phyloP scores from a whole-genome alignment of 92 coral and sea anemone species.

The Phenganax subtilis region DNA sequence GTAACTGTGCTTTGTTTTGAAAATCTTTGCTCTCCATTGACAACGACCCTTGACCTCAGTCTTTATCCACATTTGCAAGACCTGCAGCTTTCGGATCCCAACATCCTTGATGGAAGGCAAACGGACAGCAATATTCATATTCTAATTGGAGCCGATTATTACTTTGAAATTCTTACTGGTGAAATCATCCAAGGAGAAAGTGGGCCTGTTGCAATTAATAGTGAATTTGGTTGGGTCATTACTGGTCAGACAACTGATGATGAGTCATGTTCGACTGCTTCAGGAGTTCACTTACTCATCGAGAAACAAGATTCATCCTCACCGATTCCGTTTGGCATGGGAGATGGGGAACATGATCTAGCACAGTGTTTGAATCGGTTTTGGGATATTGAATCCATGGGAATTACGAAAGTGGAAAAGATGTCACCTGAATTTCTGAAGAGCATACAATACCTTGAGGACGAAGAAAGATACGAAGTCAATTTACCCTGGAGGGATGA shows the following conservation, averaged over 20 bases:
- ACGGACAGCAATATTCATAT: not conserved
- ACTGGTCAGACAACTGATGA: conserved; percentile 53
- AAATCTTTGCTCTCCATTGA: not conserved
- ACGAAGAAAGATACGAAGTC: conserved; percentile 9
- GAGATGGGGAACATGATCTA: conserved; percentile 29
- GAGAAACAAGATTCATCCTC: conserved; percentile 16
- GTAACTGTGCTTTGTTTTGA: conserved; percentile 14
- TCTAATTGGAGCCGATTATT: not conserved
- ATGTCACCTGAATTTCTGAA: not conserved
- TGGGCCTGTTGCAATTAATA: not conserved
- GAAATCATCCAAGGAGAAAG: not conserved
- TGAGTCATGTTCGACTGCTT: conserved; percentile 11
- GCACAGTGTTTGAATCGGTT: conserved; percentile 35
- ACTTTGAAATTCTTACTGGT: not conserved
- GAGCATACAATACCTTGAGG: not conserved
- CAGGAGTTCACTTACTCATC: conserved; percentile 40
- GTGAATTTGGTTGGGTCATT: not conserved
- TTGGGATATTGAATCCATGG: conserved; percentile 54
- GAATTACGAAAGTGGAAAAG: conserved; percentile 30
- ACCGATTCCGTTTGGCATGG: not conserved
- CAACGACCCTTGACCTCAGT: not conserved
- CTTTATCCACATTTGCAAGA: not conserved
- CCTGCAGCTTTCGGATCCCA: not conserved
- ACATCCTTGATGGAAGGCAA: not conserved
- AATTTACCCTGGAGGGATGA: not conserved